These are phyloP conservation scores for Nanorana parkeri DNA, from an alignment of 2,113 vertebrate genomes.

Conservation along the genomic window DNA sequence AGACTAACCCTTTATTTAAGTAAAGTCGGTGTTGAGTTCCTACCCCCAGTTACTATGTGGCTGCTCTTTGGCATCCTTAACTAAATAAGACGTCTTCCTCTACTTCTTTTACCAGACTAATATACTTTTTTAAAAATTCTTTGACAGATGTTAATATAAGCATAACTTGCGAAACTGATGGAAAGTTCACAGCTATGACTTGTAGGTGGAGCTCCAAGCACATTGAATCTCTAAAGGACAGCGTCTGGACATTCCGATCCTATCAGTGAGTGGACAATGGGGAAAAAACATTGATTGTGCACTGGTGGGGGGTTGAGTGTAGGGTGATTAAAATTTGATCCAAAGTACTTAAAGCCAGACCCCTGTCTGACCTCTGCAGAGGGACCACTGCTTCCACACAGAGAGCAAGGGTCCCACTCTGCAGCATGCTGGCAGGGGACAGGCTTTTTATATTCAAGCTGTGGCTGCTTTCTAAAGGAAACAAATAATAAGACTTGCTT, in stretches of 20 bases:
- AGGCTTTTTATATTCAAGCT: too few species aligned
- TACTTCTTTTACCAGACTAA: neutral
- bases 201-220: slow-evolving; percentile 82
- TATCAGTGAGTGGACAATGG: slow-evolving; percentile 65
- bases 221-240: slow-evolving; percentile 63
- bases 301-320: neutral
- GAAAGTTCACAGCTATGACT: slow-evolving; percentile 81
- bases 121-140: neutral
- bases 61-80: neutral
- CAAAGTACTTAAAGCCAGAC: too few species aligned
- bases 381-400: too few species aligned
- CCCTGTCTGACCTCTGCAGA: too few species aligned
- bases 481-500: too few species aligned
- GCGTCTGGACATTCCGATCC: slow-evolving; percentile 73
- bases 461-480: too few species aligned
- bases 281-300: neutral
- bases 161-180: slow-evolving; percentile 85
- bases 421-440: too few species aligned
- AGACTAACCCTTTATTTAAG: too few species aligned
- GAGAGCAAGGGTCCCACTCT: too few species aligned
- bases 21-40: too few species aligned
- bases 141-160: slow-evolving; percentile 76
- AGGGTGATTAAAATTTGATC: too few species aligned
- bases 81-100: neutral
- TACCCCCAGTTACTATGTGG: neutral